phyloP scores from a whole-genome alignment of 2,888 invertebrate genomes.

The Coelopa pilipes region DNA sequence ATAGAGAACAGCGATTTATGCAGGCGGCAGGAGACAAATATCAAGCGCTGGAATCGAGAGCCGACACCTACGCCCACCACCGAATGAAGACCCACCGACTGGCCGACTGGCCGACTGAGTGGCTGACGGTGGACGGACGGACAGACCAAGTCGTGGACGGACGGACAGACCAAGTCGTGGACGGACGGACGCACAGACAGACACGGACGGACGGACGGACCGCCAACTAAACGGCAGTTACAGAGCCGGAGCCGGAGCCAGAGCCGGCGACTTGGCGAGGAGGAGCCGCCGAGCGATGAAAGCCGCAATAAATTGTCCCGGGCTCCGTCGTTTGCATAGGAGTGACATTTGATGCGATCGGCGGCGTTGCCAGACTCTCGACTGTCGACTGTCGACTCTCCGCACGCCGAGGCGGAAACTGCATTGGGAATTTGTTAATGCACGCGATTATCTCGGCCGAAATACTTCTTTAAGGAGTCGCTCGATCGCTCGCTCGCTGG shows the following conservation, averaged over 20 bases:
- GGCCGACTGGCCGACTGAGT: background rate
- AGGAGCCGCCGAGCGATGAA: too few relatives aligned
- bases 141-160: background rate
- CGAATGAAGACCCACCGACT: background rate
- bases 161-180: background rate
- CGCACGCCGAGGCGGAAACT: background rate
- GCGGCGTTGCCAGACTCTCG: background rate
- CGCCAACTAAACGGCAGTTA: too few relatives aligned
- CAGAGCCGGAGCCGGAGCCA: too few relatives aligned
- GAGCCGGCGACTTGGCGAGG: too few relatives aligned
- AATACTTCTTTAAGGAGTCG: too few relatives aligned
- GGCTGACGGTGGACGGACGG: background rate
- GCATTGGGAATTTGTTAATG: background rate
- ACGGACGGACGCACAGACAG: too few relatives aligned
- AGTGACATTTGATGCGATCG: slow-evolving; percentile 11
- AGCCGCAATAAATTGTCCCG: background rate
- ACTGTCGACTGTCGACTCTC: background rate
- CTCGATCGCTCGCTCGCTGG: too few relatives aligned
- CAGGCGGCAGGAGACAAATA: background rate
- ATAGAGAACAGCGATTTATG: background rate
- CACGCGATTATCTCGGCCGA: too few relatives aligned
- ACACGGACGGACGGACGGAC: too few relatives aligned
- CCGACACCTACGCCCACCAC: slow-evolving; percentile 6
- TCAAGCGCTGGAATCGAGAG: background rate
- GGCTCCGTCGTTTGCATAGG: slow-evolving; percentile 4